These are phyloP conservation scores for Epirrhoe alternata DNA, from an alignment of 2,888 invertebrate species.

Conservation along the genomic window DNA sequence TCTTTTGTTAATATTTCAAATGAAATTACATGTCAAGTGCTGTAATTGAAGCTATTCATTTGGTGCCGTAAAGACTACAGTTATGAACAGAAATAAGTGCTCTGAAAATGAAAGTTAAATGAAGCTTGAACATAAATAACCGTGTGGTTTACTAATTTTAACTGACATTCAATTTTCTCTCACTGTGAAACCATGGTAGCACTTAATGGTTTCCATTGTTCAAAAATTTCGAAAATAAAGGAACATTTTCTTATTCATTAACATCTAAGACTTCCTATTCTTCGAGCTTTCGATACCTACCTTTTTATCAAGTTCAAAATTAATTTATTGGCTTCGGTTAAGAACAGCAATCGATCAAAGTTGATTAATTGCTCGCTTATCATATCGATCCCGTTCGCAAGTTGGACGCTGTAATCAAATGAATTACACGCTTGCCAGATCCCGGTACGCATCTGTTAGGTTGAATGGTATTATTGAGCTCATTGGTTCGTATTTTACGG, in stretches of 20 bases:
- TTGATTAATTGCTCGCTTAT: constrained; percentile 60
- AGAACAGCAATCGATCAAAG: constrained; percentile 54
- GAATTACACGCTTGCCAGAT: constrained; percentile 41
- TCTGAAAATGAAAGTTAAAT: constrained; percentile 40
- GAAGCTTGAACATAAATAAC: constrained; percentile 37
- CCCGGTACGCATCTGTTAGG: constrained; percentile 41
- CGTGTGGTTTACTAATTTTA: constrained; percentile 8
- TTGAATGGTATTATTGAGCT: constrained; percentile 45
- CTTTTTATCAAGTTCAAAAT: constrained; percentile 38
- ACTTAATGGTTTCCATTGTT: constrained; percentile 16
- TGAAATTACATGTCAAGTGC: constrained; percentile 27
- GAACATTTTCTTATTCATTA: constrained; percentile 18
- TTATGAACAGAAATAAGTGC: constrained; percentile 30
- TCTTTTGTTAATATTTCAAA: constrained; percentile 28
- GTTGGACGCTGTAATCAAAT: constrained; percentile 42
- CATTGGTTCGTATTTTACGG: constrained; percentile 46
- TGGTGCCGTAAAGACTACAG: constrained; percentile 34
- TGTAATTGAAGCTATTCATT: constrained; percentile 41
- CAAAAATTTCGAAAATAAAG: constrained; percentile 11
- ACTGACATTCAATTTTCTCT: constrained; percentile 18
- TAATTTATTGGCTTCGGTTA: constrained; percentile 43
- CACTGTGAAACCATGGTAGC: constrained; percentile 12
- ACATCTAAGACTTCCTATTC: constrained; percentile 29
- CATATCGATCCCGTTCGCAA: constrained; percentile 42
- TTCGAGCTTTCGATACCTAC: constrained; percentile 28